Evolutionary conservation across 2,888 invertebrate species (phyloP).

Genomic region (Andrena bicolor): DNA sequence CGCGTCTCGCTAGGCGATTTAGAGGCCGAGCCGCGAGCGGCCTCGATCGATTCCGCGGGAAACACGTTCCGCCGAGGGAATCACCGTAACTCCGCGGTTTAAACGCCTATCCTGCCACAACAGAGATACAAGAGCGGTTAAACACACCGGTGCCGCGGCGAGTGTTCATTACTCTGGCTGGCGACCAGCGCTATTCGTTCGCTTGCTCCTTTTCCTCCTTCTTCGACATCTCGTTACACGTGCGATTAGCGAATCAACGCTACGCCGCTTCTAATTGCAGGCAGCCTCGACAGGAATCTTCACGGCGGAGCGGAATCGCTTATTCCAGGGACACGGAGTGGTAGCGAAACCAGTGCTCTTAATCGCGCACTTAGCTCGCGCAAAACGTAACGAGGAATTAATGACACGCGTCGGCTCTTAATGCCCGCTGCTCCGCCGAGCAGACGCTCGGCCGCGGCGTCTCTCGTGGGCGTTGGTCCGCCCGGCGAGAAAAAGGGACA

Average conservation of each 20-base stretch:
- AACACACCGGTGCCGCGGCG: not conserved
- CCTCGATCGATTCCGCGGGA: conserved; percentile 62
- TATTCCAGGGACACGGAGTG: not conserved
- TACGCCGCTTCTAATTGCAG: conserved; percentile 2
- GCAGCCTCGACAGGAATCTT: not conserved
- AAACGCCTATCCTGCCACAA: not conserved
- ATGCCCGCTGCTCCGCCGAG: not conserved
- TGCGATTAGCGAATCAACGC: conserved; percentile 21
- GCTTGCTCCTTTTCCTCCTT: no score
- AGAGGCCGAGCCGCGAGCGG: conserved; percentile 2
- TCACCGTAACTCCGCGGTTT: conserved; percentile 13
- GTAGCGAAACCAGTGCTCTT: not conserved
- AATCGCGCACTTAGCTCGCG: conserved; percentile 22
- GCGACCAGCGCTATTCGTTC: not conserved
- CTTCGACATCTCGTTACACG: conserved; percentile 12
- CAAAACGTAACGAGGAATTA: conserved; percentile 26
- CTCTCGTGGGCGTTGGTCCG: conserved; percentile 17
- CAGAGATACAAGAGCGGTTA: conserved; percentile 7
- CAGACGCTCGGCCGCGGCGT: not conserved
- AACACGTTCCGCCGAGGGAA: conserved; percentile 40
- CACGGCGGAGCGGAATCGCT: not conserved
- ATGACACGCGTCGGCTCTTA: conserved; percentile 11
- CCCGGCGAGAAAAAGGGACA: conserved; percentile 45
- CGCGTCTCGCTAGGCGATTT: conserved; percentile 33
- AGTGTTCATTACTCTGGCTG: conserved; percentile 19